Evolutionary conservation across 2,113 vertebrate species (phyloP).

Genomic region (Oreochromis spilurus): DNA sequence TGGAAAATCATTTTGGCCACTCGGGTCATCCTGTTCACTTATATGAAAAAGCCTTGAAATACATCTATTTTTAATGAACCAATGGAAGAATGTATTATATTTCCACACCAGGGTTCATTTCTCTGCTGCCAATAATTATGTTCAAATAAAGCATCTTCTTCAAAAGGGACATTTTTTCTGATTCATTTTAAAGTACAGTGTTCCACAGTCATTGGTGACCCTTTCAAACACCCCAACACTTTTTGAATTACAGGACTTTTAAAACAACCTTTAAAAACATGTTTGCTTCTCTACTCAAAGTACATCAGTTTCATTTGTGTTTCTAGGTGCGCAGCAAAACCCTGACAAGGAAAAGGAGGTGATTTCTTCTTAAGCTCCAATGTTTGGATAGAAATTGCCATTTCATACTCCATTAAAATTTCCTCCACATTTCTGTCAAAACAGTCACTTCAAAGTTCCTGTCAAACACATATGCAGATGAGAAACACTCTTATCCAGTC

Average conservation of each 20-base stretch:
- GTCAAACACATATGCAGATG: constrained; percentile 64
- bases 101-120: constrained; percentile 7
- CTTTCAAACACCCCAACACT: not conserved
- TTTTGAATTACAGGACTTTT: not conserved
- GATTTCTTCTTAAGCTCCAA: constrained; percentile 9
- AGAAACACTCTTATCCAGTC: constrained; percentile 61
- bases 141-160: not conserved
- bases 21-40: constrained; percentile 13
- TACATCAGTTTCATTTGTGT: not conserved
- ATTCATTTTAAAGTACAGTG: not conserved
- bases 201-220: not conserved
- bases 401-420: constrained; percentile 63
- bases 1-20: constrained; percentile 51
- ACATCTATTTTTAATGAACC: constrained; percentile 11
- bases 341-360: constrained; percentile 1
- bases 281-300: not conserved
- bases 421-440: constrained; percentile 66
- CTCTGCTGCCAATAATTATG: not conserved
- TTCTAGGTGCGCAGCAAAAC: not conserved
- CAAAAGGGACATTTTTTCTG: not conserved
- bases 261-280: not conserved
- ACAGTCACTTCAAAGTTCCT: constrained; percentile 62
- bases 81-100: not conserved
- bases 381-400: constrained; percentile 52
- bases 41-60: constrained; percentile 10